phyloP scores from a whole-genome alignment of 1,140 invertebrate genomes.

The Ooceraea biroi region DNA sequence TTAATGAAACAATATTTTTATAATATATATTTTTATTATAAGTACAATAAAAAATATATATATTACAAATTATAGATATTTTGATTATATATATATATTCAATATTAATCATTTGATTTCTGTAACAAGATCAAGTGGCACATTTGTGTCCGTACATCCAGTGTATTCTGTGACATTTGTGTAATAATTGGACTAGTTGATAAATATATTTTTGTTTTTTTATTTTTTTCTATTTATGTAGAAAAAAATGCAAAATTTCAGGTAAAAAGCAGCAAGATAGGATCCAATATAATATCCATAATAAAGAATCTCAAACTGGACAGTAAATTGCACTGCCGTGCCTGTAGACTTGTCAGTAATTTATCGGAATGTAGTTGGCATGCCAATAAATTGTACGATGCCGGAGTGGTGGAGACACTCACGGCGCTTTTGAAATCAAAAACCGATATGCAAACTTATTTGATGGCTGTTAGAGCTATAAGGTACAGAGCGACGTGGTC shows the following conservation, averaged over 20 bases:
- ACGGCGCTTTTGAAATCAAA: constrained; percentile 70
- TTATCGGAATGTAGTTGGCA: constrained; percentile 78
- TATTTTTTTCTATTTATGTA: constrained; percentile 11
- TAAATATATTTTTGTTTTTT: constrained; percentile 2
- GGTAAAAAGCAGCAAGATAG: constrained; percentile 77
- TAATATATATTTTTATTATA: too few species aligned
- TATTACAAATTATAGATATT: too few species aligned
- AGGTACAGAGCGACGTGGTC: constrained; percentile 71
- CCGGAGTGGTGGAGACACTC: constrained; percentile 72
- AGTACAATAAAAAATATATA: background rate
- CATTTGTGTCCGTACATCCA: background rate
- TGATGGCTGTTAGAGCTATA: constrained; percentile 80
- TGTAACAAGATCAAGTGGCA: constrained; percentile 2
- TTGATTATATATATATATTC: background rate
- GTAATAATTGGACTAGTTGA: background rate
- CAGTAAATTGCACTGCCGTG: constrained; percentile 78
- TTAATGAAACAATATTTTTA: too few species aligned
- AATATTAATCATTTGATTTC: constrained; percentile 19
- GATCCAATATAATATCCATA: constrained; percentile 75
- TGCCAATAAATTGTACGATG: constrained; percentile 78
- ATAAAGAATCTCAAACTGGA: constrained; percentile 75
- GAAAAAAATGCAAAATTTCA: constrained; percentile 61
- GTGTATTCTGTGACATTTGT: background rate
- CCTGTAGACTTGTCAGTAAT: constrained; percentile 82
- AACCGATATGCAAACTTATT: constrained; percentile 73